Evolutionary conservation across 2,797 vertebrate genomes (phyloP).

Genomic region (Rhynchotus rufescens): DNA sequence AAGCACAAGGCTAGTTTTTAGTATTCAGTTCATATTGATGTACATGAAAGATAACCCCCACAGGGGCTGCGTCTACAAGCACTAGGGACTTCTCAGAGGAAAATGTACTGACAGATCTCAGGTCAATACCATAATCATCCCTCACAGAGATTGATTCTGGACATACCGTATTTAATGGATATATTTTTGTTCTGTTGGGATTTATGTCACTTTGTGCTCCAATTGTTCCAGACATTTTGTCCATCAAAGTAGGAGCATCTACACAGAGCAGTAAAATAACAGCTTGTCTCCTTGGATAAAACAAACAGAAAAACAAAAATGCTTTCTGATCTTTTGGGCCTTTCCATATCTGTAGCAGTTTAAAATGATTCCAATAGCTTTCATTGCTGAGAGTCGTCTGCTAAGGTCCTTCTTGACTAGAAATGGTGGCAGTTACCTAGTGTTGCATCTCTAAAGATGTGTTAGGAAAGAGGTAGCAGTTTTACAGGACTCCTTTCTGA

Average conservation of each 20-base stretch:
- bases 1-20: constrained; percentile 52
- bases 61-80: constrained; percentile 65
- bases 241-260: constrained; percentile 61
- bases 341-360: constrained; percentile 15
- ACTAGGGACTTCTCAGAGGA: constrained; percentile 71
- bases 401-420: background rate
- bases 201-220: constrained; percentile 73
- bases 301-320: constrained; percentile 8
- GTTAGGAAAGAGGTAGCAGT: background rate
- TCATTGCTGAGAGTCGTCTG: background rate
- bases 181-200: constrained; percentile 65
- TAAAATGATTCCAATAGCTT: background rate
- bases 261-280: constrained; percentile 37
- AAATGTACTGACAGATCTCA: constrained; percentile 76
- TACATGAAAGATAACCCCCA: constrained; percentile 49
- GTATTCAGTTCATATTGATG: constrained; percentile 72
- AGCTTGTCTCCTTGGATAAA: constrained; percentile 62
- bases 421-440: background rate
- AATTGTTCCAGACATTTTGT: constrained; percentile 71
- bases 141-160: constrained; percentile 72
- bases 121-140: constrained; percentile 71
- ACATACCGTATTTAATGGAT: constrained; percentile 61
- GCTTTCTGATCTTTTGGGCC: constrained; percentile 30
- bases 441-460: background rate
- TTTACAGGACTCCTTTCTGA: background rate